phyloP scores from a whole-genome alignment of 1,140 invertebrate genomes.

The Pygmarrhopalites habei region DNA sequence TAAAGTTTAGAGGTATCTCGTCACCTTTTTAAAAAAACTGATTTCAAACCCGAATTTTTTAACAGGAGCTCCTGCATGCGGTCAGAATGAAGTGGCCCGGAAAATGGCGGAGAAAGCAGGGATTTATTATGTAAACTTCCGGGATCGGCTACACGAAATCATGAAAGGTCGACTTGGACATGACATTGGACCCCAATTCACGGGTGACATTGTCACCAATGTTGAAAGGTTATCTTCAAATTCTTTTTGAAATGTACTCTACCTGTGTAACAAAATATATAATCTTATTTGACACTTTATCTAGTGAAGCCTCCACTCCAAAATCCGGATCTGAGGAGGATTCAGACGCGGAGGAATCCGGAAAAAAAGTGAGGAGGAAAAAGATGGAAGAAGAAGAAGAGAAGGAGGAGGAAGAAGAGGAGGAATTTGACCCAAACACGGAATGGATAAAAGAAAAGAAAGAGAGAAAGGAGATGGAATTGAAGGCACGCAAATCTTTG shows the following conservation, averaged over 20 bases:
- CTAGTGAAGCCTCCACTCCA: neutral
- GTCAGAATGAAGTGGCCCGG: conserved; percentile 24
- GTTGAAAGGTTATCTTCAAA: neutral
- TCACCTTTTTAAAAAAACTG: neutral
- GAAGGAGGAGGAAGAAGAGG: conserved; percentile 1
- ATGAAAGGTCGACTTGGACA: conserved; percentile 16
- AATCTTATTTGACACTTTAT: neutral
- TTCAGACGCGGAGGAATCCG: no score
- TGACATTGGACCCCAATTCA: conserved; percentile 22
- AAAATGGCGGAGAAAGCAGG: conserved; percentile 16
- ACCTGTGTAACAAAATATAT: neutral
- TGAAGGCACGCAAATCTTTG: conserved; percentile 19
- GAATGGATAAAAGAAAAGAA: neutral
- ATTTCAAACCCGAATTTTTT: neutral
- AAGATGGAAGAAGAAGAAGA: neutral
- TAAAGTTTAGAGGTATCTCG: neutral
- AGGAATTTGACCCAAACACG: neutral
- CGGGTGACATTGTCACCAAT: neutral
- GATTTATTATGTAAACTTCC: conserved; percentile 31
- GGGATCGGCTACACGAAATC: conserved; percentile 29
- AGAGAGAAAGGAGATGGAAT: conserved; percentile 9
- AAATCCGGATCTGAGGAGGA: no score
- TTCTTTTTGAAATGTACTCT: no score
- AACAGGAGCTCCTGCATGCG: conserved; percentile 25
- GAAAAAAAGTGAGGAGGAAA: no score